phyloP scores from a whole-genome alignment of 2,888 invertebrate genomes.

The Scrobipalpa atriplicella region DNA sequence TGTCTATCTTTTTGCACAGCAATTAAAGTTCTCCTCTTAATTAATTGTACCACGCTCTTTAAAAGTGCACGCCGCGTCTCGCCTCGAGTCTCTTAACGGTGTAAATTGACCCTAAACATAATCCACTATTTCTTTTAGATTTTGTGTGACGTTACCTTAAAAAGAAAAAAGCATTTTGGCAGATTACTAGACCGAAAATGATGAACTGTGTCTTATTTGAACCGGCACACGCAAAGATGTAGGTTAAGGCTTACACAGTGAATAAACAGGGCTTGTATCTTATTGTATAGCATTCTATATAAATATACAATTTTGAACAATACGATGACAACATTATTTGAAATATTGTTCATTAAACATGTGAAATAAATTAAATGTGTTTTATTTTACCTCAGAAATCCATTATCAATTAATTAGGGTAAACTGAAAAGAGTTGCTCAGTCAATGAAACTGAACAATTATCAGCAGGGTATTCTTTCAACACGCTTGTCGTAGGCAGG shows the following conservation, averaged over 20 bases:
- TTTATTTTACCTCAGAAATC: conserved; percentile 44
- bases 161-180: neutral
- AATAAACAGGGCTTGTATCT: conserved; percentile 79
- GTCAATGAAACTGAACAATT: too few relatives aligned
- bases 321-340: conserved; percentile 73
- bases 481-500: too few relatives aligned
- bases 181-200: conserved; percentile 8
- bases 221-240: conserved; percentile 35
- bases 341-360: conserved; percentile 81
- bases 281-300: conserved; percentile 76
- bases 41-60: too few relatives aligned
- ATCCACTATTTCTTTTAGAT: neutral
- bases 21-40: too few relatives aligned
- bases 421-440: too few relatives aligned
- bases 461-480: too few relatives aligned
- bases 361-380: conserved; percentile 57
- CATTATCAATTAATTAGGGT: too few relatives aligned
- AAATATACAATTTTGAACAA: conserved; percentile 78
- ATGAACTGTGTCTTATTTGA: conserved; percentile 14
- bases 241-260: conserved; percentile 75
- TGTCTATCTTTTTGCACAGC: too few relatives aligned
- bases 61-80: neutral
- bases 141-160: neutral
- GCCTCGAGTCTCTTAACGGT: too few relatives aligned
- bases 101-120: neutral